Base-by-base conservation (phyloP, 2,888 invertebrate species). In the Synanthedon andrenaeformis region DNA sequence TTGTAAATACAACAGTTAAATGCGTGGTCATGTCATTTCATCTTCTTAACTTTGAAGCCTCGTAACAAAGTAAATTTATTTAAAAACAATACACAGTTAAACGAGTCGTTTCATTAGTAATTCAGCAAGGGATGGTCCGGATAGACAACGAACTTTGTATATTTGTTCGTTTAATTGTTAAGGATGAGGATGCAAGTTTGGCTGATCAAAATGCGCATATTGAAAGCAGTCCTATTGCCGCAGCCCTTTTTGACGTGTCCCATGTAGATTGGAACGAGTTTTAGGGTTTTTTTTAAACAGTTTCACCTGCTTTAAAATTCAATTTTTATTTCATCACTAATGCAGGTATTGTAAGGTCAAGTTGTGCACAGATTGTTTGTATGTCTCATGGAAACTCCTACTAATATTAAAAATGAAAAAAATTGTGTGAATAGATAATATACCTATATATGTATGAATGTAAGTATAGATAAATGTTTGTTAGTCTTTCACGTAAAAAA, bases 181-280 rank as follows among this genome's bases (percentile, higher is more conserved):
- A 59, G 66, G 68, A 79, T 83, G 84, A 84, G 64, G 59, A 55
- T 59, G 76, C 81, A 66, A 62, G 64, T 74, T 71, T 66, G 14
- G 41, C 57, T 63, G 56, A 60, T 74, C 71, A 72, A 70, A 76
- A 81, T 82, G 82, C 75, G 75, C 79, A 82, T 81, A 79, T 69
- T 67, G 19, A 19, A 14, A 45, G 45, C 45, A 12, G 45, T 45
- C 45, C 45, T 8, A 45, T 45, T 45, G 13, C 14, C 45, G n/a
- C 2, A 12, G n/a, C 45, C 45, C 14, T 45, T 45, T 45, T 45
- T 45, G 45, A 13, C 45, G n/a, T n/a, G 45, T 45, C 14, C 45
- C 8, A 45, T 45, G 45, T 45, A 45, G 45, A 45, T 45, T 45
- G 14, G 45, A 6, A 45, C 45, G 14, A 45, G 45, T 45, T 45